A percentile compares a stretch with the other conserved stretches of the same genome.
Evolutionary conservation across 1,140 invertebrate genomes (phyloP).

Genomic region (Copidosoma floridanum): DNA sequence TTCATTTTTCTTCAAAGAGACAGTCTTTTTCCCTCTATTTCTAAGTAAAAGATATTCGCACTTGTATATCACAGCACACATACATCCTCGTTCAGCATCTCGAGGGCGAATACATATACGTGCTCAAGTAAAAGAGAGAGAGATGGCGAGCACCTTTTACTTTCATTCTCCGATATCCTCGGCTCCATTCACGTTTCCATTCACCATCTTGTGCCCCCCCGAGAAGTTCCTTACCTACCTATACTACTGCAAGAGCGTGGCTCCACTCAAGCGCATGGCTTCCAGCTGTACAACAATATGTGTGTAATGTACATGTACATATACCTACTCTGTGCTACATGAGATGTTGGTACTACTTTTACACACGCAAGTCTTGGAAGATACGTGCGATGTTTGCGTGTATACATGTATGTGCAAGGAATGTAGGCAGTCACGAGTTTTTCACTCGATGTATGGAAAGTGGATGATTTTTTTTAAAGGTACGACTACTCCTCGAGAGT

Average conservation of each 20-base stretch:
- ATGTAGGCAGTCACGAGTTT: too few relatives aligned
- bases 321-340: not conserved
- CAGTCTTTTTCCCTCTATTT: not conserved
- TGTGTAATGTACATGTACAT: not conserved
- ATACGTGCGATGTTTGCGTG: too few relatives aligned
- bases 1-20: too few relatives aligned
- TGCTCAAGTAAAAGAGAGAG: not conserved
- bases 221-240: not conserved
- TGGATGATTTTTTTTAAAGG: too few relatives aligned
- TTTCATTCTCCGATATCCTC: slow-evolving; percentile 39
- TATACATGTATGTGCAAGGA: too few relatives aligned
- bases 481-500: too few relatives aligned
- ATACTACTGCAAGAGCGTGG: not conserved
- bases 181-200: slow-evolving; percentile 41
- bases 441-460: too few relatives aligned
- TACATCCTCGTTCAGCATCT: not conserved
- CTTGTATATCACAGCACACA: not conserved
- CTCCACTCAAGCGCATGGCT: not conserved
- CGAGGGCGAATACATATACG: not conserved
- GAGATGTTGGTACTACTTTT: too few relatives aligned
- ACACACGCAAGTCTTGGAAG: too few relatives aligned
- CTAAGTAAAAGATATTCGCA: too few relatives aligned
- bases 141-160: slow-evolving; percentile 39
- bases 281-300: too few relatives aligned
- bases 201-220: slow-evolving; percentile 29